Evolutionary conservation across 2,797 vertebrate genomes (phyloP).

Genomic region (Falco berigora): DNA sequence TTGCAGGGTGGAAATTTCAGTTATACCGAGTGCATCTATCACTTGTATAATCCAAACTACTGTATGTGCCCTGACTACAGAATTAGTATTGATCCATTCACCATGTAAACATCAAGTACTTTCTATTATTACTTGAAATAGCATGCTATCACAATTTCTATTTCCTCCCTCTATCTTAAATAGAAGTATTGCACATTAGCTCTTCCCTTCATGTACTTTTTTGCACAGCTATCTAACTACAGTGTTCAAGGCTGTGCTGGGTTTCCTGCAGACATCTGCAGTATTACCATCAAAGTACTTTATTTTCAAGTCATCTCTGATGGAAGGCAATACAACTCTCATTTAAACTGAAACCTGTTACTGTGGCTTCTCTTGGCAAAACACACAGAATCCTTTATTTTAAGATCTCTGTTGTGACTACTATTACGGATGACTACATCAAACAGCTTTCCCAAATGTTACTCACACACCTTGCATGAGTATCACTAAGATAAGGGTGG

Average conservation of each 20-base stretch:
- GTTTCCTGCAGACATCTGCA: constrained; percentile 79
- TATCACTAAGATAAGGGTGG: not conserved
- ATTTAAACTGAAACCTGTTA: constrained; percentile 72
- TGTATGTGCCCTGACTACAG: constrained; percentile 78
- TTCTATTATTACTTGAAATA: constrained; percentile 84
- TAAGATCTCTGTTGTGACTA: constrained; percentile 5
- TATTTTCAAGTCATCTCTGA: constrained; percentile 76
- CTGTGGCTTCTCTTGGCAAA: constrained; percentile 50
- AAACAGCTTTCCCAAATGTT: not conserved
- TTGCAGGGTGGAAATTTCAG: constrained; percentile 79
- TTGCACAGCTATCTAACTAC: constrained; percentile 77
- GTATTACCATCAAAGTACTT: constrained; percentile 76
- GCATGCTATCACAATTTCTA: constrained; percentile 82
- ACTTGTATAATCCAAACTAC: constrained; percentile 80
- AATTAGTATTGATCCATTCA: constrained; percentile 82
- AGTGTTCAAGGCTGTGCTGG: constrained; percentile 67
- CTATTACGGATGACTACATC: not conserved
- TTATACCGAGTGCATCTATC: constrained; percentile 75
- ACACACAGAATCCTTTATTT: constrained; percentile 48
- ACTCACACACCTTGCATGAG: not conserved
- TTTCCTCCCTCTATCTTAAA: constrained; percentile 82
- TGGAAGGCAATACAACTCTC: constrained; percentile 70
- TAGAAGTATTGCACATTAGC: constrained; percentile 80
- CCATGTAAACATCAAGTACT: constrained; percentile 81
- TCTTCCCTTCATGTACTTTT: constrained; percentile 75